Conservation (phyloP, 2,797 vertebrate genomes). For the Halcyon leucocephala region DNA sequence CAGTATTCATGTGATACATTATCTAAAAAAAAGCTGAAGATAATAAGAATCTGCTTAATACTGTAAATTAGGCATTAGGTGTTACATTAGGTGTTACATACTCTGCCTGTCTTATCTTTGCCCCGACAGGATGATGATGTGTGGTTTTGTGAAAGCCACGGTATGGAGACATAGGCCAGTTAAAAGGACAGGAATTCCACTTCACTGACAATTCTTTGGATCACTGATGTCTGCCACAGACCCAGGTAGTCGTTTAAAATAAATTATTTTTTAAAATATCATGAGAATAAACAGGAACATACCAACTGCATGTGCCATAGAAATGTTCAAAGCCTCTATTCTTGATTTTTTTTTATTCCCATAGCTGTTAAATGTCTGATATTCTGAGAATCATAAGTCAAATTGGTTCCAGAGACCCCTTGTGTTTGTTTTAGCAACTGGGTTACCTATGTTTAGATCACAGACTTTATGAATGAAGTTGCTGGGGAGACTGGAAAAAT, state of each 20-base stretch:
- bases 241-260: conserved; percentile 82
- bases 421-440: neutral
- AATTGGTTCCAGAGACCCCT: neutral
- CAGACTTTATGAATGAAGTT: neutral
- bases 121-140: conserved; percentile 79
- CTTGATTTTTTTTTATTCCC: neutral
- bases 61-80: neutral
- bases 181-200: conserved; percentile 82
- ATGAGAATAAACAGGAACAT: neutral
- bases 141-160: conserved; percentile 87
- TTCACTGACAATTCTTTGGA: conserved; percentile 88
- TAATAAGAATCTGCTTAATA: neutral
- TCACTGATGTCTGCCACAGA: conserved; percentile 89
- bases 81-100: neutral
- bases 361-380: neutral
- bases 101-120: conserved; percentile 40
- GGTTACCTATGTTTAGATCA: neutral
- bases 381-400: neutral
- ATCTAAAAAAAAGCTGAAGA: neutral
- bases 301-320: neutral
- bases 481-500: neutral
- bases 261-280: neutral
- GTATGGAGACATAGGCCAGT: conserved; percentile 63
- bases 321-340: neutral
- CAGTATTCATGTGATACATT: neutral